Percentiles rank a stretch among this genome's conserved stretches.
phyloP scores from a whole-genome alignment of 2,113 vertebrate species.

The Stomatorhinus ivindoensis region DNA sequence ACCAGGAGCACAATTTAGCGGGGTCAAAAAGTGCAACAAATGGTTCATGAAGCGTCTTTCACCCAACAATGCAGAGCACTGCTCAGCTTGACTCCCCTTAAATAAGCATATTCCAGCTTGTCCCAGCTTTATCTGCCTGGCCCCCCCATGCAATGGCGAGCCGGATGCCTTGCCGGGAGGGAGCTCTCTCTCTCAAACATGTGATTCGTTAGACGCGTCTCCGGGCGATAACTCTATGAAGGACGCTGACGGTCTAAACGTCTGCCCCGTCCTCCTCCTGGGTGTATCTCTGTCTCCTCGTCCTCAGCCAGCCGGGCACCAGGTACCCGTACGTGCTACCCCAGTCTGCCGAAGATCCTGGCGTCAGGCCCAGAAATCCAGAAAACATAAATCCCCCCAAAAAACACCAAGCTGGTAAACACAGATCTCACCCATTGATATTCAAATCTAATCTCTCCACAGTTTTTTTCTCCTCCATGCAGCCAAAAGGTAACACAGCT shows the following conservation, averaged over 20 bases:
- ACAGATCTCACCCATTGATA: background rate
- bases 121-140: background rate
- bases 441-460: slow-evolving; percentile 3
- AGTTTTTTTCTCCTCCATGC: background rate
- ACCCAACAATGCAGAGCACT: background rate
- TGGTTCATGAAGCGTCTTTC: background rate
- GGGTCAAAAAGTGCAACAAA: background rate
- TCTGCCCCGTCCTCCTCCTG: background rate
- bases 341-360: background rate
- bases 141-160: background rate
- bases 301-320: background rate
- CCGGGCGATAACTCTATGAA: background rate
- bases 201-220: background rate
- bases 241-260: slow-evolving; percentile 22
- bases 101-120: background rate
- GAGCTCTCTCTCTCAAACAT: background rate
- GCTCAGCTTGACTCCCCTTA: background rate
- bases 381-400: background rate
- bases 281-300: background rate
- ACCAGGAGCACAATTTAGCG: background rate
- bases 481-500: background rate
- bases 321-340: background rate
- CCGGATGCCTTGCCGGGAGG: background rate
- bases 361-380: background rate
- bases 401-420: background rate